Base-by-base conservation (phyloP, 2,113 vertebrate genomes). In the Myrmecophaga tridactyla region DNA sequence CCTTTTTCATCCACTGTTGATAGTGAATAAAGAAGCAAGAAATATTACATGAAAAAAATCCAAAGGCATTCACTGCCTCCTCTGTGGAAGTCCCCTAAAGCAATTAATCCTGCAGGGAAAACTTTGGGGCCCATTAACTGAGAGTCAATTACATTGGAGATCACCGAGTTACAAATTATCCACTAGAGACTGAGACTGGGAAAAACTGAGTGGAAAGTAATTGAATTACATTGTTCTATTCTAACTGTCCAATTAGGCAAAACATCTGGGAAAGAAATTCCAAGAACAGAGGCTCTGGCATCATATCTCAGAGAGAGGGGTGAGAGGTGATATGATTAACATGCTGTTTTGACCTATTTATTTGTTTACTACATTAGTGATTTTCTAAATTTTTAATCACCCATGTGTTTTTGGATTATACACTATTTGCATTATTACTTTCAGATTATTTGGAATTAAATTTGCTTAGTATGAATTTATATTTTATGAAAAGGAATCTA, bases 131-230 rank as follows among this genome's bases (percentile, higher is more conserved):
- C 69, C 63, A 89, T 96, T 96, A 96, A 86, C 41, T 48, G 83
- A 94, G 46, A 89, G 48, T 83, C 84, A 95, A 70, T 95, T 95
- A 93, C 80, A 73, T 11, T 86, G 62, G 48, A 67, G 46, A 92
- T 94, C 75, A 89, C 84, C 62, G n/a, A 89, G 60, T 89, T 84
- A 91, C 65, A 89, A 95, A 96, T 95, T 89, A 89, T 51, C 85
- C 80, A 69, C n/a, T 82, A 73, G 90, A 89, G 73, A 93, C 31
- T 76, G 65, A 23, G 34, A 48, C 14, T 48, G 46, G 76, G 69
- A 34, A 94, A 86, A 86, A 82, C 9, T 56, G 80, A 96, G 62
- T 76, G 27, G 48, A 91, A 90, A 39, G 31, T 34, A 86, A 36
- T 53, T 91, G 83, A 89, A 67, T 94, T 75, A 76, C 46, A 72